These are phyloP conservation scores for Pseudanteris insignis DNA, from an alignment of 2,888 invertebrate genomes.

Conservation along the genomic window DNA sequence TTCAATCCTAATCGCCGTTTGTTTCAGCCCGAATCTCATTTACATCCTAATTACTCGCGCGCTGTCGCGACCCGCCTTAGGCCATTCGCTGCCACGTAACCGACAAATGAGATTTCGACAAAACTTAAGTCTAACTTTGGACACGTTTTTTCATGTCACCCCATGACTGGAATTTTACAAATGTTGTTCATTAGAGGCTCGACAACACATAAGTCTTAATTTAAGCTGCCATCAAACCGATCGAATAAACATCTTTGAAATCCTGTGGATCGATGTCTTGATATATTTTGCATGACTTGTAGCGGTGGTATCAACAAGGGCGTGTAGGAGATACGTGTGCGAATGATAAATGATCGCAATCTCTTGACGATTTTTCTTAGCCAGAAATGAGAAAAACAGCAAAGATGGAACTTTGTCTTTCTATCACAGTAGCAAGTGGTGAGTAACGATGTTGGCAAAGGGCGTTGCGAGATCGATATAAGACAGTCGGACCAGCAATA, in stretches of 20 bases:
- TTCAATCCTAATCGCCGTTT: slow-evolving; percentile 24
- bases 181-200: too few relatives aligned
- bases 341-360: slow-evolving; percentile 38
- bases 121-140: too few relatives aligned
- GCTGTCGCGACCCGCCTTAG: slow-evolving; percentile 40
- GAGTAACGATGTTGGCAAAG: slow-evolving; percentile 37
- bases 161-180: too few relatives aligned
- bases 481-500: slow-evolving; percentile 46
- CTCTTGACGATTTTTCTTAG: slow-evolving; percentile 30
- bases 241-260: too few relatives aligned
- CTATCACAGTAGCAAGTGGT: slow-evolving; percentile 38
- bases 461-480: slow-evolving; percentile 44
- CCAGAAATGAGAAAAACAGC: slow-evolving; percentile 16
- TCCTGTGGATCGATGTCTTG: slow-evolving; percentile 14
- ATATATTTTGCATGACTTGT: slow-evolving; percentile 4
- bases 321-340: slow-evolving; percentile 19
- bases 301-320: background rate
- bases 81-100: slow-evolving; percentile 2
- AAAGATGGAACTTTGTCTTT: slow-evolving; percentile 35
- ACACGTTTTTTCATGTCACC: too few relatives aligned
- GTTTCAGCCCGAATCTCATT: slow-evolving; percentile 51
- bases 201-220: too few relatives aligned
- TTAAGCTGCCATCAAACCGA: too few relatives aligned
- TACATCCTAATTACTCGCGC: slow-evolving; percentile 57
- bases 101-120: too few relatives aligned